Percentiles rank a stretch among this genome's conserved stretches.
Conservation (phyloP, 2,113 vertebrate species). For the Tragelaphus imberbis region DNA sequence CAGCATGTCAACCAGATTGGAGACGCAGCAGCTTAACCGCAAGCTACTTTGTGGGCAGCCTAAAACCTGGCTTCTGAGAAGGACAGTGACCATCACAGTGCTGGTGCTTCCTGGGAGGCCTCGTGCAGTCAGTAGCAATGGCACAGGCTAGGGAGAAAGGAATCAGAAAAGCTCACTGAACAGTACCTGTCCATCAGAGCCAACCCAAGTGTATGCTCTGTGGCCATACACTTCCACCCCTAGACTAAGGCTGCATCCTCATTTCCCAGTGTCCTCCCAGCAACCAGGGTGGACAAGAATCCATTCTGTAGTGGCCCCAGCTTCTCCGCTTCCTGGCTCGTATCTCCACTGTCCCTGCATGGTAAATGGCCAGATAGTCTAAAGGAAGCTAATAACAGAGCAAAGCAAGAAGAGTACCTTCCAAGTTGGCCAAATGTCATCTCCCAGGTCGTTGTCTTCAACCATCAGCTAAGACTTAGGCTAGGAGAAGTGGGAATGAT, state of each 20-base stretch:
- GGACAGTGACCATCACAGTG: not conserved
- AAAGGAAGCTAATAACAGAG: not conserved
- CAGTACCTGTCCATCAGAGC: not conserved
- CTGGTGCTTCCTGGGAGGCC: not conserved
- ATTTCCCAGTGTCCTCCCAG: not conserved
- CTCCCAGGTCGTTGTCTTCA: not conserved
- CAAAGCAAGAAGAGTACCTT: not conserved
- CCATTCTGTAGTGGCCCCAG: not conserved
- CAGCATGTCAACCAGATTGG: not conserved
- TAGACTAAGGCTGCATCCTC: not conserved
- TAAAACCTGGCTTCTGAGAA: not conserved
- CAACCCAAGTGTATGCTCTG: too few relatives aligned
- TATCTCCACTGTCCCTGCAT: not conserved
- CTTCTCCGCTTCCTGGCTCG: not conserved
- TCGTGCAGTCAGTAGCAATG: not conserved
- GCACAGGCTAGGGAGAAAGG: not conserved
- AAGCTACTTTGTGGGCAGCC: not conserved
- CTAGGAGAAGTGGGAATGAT: not conserved
- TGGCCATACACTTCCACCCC: fast-evolving
- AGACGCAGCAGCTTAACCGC: not conserved
- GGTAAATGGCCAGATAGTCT: not conserved
- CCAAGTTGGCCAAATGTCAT: not conserved
- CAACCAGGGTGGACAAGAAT: not conserved
- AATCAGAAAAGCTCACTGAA: not conserved
- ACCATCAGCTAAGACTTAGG: not conserved